phyloP scores from a whole-genome alignment of 2,113 vertebrate genomes.

The Scopus umbretta region DNA sequence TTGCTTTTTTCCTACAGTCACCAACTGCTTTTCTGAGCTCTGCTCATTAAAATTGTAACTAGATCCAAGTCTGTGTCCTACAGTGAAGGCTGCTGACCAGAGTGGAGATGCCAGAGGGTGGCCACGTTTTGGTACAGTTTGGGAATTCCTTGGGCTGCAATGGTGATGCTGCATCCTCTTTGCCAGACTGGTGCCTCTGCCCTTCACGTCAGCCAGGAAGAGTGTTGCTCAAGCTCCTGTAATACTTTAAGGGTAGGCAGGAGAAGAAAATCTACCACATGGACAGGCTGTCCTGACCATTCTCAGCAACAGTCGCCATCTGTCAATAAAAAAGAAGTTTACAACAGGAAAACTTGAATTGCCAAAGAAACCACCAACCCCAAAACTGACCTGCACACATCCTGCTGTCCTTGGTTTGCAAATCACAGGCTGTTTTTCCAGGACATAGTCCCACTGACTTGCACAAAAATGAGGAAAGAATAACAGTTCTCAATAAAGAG shows the following conservation, averaged over 20 bases:
- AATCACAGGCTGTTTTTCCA: neutral
- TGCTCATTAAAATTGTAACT: neutral
- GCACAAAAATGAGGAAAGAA: neutral
- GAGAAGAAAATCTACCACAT: neutral
- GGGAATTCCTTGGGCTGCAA: neutral
- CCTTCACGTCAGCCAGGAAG: neutral
- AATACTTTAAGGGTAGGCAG: neutral
- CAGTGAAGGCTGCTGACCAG: neutral
- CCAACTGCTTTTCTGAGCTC: neutral
- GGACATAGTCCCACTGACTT: neutral
- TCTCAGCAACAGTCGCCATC: neutral
- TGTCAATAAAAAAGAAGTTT: neutral
- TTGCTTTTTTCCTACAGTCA: neutral
- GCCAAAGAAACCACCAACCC: neutral
- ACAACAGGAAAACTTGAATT: neutral
- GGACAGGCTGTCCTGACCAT: neutral
- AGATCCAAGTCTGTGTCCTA: neutral
- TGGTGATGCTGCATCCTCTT: neutral
- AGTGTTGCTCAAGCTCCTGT: neutral
- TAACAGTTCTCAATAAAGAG: neutral
- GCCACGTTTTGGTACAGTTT: neutral
- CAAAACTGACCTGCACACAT: neutral
- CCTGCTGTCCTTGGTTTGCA: neutral
- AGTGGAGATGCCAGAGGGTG: neutral
- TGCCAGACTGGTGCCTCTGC: neutral